Percentiles rank a stretch among this genome's conserved stretches.
These are phyloP conservation scores for Aphaenogaster floridana DNA, from an alignment of 1,140 invertebrate genomes.

Conservation along the genomic window DNA sequence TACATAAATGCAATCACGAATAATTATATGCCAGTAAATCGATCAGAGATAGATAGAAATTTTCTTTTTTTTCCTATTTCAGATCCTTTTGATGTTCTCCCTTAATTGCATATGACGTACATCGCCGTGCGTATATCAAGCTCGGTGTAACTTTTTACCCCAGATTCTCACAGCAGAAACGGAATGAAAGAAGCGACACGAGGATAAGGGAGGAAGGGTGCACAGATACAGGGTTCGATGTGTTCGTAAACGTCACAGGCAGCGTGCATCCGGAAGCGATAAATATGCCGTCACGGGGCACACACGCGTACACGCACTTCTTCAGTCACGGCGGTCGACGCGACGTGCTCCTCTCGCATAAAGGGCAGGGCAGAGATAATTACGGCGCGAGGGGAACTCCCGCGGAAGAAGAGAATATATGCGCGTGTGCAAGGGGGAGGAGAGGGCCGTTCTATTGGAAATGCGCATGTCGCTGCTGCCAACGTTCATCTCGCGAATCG, in stretches of 20 bases:
- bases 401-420: constrained; percentile 60
- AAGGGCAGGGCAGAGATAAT: constrained; percentile 68
- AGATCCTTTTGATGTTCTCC: constrained; percentile 2
- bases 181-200: constrained; percentile 17
- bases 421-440: constrained; percentile 19
- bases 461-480: constrained; percentile 22
- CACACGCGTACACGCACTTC: constrained; percentile 24
- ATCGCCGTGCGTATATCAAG: not conserved
- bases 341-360: constrained; percentile 41
- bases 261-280: constrained; percentile 74
- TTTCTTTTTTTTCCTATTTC: constrained; percentile 20
- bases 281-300: constrained; percentile 71
- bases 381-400: constrained; percentile 58
- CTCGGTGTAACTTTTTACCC: constrained; percentile 41
- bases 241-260: constrained; percentile 69
- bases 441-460: constrained; percentile 26
- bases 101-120: constrained; percentile 25
- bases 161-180: constrained; percentile 29
- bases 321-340: constrained; percentile 14
- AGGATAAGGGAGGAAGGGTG: not conserved
- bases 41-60: not conserved
- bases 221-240: not conserved
- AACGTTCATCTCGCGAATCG: constrained; percentile 44
- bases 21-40: not conserved
- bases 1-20: not conserved